Base-by-base conservation (phyloP, 2,113 vertebrate genomes). In the Ptilorrhoa leucosticta region DNA sequence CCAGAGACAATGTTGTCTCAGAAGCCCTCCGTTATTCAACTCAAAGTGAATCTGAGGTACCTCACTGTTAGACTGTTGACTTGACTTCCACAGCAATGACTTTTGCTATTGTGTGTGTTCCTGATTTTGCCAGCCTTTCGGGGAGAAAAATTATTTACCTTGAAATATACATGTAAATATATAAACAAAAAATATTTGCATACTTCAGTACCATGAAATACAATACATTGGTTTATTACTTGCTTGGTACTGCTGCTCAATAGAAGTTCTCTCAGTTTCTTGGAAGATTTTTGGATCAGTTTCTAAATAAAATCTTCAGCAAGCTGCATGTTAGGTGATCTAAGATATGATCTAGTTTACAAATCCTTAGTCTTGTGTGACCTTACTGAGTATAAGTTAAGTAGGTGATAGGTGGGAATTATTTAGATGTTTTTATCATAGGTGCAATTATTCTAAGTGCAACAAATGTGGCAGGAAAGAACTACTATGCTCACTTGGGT, bases 1-100 rank as follows among this genome's bases (percentile, higher is more conserved):
- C 1, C 21, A 4, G 9, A 57, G 2, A 33, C 4, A 42, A 0
- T 2, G 2, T 58, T 73, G 5, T 23, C 42, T 69, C 31, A 72
- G 47, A 92, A 84, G 3, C 9, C 16, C 6, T 71, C 24, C 30
- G 2, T 56, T 68, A 54, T 15, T 68, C 8, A 57, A 19, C 14
- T 76, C 11, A 48, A 85, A 77, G 31, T 31, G 12, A 75, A 40
- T 17, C 21, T 80, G 53, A 69, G 57, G 6, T 53, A 2, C 22
- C 6, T 65, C 28, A 28, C 7, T 66, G 7, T 56, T 47, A 45
- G 13, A 39, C 3, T 3, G 14, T 1, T 63, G 14, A 72, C 30
- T 45, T 40, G 18, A 6, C 15, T 85, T 69, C 44, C 57, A 79
- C 13, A 64, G 11, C 15, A 85, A 21, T 76, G 18, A 65, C 21